Base-by-base conservation (phyloP, 1,140 invertebrate genomes). In the Hermatobates lingyangjiaoensis region DNA sequence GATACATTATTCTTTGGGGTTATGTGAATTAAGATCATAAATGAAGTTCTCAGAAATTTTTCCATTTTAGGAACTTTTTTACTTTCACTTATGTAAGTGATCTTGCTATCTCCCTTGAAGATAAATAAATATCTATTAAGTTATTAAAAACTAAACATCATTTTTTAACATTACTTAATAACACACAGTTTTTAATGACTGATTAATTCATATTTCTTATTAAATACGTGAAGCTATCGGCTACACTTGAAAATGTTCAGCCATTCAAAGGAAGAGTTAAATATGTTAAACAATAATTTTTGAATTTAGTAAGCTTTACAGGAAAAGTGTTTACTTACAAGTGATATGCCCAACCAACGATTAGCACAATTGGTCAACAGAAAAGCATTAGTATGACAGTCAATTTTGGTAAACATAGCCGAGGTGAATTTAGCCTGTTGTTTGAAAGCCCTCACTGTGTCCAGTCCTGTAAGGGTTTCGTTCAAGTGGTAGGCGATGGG, bases 341-440 rank as follows among this genome's bases (percentile, higher is more conserved):
- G 60, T 55, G 77, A 73, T 40, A 87, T 75, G 18, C 85, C 84
- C 1, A 90, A 70, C 85, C 85, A 89, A 53, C 84, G 73, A 62
- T 82, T 86, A 26, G 80, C 79, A 1, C 80, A 76, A 59, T 87
- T 86, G 42, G 85, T 67, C 51, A 87, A 75, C 2, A 87, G 68
- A 61, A 84, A 79, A 2, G 83, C 79, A 56, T 80, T 76, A 46
- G 82, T 79, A 62, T 87, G 84, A 12, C 63, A 63, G 61, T 89
- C 81, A 24, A 87, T 71, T 40, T 74, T 72, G 25, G 70, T 68
- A 58, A 78, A 72, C 54, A 86, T 73, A 45, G 72, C 67, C 26
- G 73, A 65, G 34, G 72, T 76, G 62, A 88, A 81, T 52, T 73
- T 64, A 39, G 68, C 57, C 57, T 83, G 75, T 57, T 80, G 73